Evolutionary conservation across 2,888 invertebrate species (phyloP).

Genomic region (Julus scandinavius): DNA sequence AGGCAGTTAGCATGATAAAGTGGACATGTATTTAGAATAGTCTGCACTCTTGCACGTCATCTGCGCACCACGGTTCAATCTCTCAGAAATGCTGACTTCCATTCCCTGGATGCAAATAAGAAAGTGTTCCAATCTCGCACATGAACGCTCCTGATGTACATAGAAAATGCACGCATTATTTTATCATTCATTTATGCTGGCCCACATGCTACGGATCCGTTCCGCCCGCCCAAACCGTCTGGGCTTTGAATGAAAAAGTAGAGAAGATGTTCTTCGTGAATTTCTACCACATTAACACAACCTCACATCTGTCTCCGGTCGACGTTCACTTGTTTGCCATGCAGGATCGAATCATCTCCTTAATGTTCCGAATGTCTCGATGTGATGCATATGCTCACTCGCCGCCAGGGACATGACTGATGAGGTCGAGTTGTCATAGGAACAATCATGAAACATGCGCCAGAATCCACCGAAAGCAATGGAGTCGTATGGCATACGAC

Average conservation of each 20-base stretch:
- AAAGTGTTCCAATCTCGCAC: slow-evolving; percentile 27
- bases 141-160: not conserved
- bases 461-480: not conserved
- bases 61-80: not conserved
- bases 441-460: not conserved
- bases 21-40: no score
- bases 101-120: slow-evolving; percentile 27
- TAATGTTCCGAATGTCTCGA: slow-evolving; percentile 11
- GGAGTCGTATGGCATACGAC: not conserved
- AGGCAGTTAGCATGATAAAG: no score
- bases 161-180: slow-evolving; percentile 9
- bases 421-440: slow-evolving; percentile 12
- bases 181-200: slow-evolving; percentile 21
- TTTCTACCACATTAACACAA: slow-evolving; percentile 26
- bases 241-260: not conserved
- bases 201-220: not conserved
- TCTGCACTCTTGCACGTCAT: not conserved
- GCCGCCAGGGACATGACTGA: slow-evolving; percentile 33
- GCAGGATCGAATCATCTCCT: slow-evolving; percentile 8
- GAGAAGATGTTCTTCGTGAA: not conserved
- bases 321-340: not conserved
- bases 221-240: not conserved
- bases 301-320: not conserved
- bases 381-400: not conserved
- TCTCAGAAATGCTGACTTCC: not conserved